Evolutionary conservation across 1,140 invertebrate genomes (phyloP).

Genomic region (Wasmannia auropunctata): DNA sequence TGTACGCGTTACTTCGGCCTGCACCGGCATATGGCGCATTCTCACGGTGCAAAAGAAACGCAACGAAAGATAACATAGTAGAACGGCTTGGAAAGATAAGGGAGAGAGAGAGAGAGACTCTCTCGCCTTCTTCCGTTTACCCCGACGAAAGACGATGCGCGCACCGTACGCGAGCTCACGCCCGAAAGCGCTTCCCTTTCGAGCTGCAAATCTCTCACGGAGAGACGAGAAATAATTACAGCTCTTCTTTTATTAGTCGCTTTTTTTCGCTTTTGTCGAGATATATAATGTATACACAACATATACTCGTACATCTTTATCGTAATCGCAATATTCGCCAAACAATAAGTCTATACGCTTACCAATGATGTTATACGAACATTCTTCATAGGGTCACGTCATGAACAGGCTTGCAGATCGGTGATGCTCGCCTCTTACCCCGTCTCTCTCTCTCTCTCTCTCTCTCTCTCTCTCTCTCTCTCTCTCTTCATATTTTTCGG

Average conservation of each 20-base stretch:
- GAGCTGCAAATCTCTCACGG: neutral
- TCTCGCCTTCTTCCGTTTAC: constrained; percentile 4
- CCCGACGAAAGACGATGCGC: neutral
- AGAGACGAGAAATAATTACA: neutral
- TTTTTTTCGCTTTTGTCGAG: neutral
- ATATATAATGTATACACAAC: too few relatives aligned
- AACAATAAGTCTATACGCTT: neutral
- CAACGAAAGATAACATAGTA: constrained; percentile 15
- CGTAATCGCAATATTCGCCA: neutral
- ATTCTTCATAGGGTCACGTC: neutral
- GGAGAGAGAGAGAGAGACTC: too few relatives aligned
- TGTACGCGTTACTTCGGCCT: neutral
- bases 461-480: too few relatives aligned
- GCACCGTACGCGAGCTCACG: too few relatives aligned
- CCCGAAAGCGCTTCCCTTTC: neutral
- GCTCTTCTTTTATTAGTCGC: neutral
- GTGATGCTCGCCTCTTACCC: neutral
- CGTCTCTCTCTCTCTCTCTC: too few relatives aligned
- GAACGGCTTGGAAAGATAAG: neutral
- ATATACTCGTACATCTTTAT: neutral
- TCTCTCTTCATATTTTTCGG: neutral
- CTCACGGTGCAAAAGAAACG: constrained; percentile 25
- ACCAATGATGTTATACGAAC: neutral
- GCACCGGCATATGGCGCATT: constrained; percentile 25
- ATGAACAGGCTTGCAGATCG: too few relatives aligned